Conservation (phyloP, 1,140 invertebrate genomes). For the Luehdorfia chinensis region DNA sequence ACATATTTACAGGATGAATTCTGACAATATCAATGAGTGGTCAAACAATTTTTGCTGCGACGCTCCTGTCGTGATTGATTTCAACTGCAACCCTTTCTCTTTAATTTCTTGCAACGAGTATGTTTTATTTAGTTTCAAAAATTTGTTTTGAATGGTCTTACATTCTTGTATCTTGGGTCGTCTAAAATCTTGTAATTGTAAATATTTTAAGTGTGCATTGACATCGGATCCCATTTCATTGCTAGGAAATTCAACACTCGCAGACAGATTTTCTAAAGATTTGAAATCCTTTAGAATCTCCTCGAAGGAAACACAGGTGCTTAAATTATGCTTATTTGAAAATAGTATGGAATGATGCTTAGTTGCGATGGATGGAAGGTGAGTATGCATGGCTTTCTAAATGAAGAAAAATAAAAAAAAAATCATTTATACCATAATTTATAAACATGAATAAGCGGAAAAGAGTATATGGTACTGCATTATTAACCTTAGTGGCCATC, state of each 20-base stretch:
- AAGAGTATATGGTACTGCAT: no score
- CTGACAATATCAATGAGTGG: slow-evolving; percentile 47
- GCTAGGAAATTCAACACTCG: slow-evolving; percentile 16
- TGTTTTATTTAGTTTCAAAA: slow-evolving; percentile 38
- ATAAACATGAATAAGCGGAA: slow-evolving; percentile 5
- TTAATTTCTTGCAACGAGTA: slow-evolving; percentile 50
- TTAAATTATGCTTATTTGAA: slow-evolving; percentile 22
- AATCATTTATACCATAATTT: slow-evolving; percentile 20
- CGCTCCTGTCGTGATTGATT: slow-evolving; percentile 19
- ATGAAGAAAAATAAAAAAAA: slow-evolving; percentile 31
- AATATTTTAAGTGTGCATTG: slow-evolving; percentile 24
- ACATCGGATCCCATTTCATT: background rate
- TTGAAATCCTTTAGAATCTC: slow-evolving; percentile 56
- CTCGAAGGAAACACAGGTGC: slow-evolving; percentile 32
- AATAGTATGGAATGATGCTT: slow-evolving; percentile 26
- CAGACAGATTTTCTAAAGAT: slow-evolving; percentile 37
- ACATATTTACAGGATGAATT: slow-evolving; percentile 61
- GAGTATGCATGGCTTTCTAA: slow-evolving; percentile 45
- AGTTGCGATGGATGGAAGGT: slow-evolving; percentile 39
- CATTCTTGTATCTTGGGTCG: slow-evolving; percentile 42
- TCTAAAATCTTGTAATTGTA: slow-evolving; percentile 51
- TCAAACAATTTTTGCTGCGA: slow-evolving; percentile 29
- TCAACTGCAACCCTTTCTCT: slow-evolving; percentile 40
- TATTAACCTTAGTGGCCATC: slow-evolving; percentile 88
- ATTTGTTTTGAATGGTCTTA: slow-evolving; percentile 23